phyloP scores from a whole-genome alignment of 2,797 vertebrate species.

The Diplodus sargus region DNA sequence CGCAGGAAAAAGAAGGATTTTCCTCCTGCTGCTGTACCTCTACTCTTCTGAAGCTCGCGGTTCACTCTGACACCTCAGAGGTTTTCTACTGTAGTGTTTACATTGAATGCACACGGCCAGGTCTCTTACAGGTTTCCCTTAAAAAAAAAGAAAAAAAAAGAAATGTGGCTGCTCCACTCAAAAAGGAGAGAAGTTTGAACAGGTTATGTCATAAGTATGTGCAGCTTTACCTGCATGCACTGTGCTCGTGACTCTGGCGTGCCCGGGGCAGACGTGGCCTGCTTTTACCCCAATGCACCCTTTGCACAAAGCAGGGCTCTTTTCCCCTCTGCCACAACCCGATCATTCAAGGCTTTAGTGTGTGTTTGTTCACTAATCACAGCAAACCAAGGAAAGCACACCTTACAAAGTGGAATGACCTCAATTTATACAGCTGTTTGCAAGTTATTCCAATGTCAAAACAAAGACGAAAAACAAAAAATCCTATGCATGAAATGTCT shows the following conservation, averaged over 20 bases:
- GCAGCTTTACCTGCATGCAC: constrained; percentile 85
- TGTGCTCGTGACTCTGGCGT: constrained; percentile 74
- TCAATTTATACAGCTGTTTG: constrained; percentile 81
- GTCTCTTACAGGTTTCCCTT: constrained; percentile 50
- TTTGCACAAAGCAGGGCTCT: constrained; percentile 71
- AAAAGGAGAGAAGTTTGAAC: constrained; percentile 32
- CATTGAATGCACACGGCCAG: constrained; percentile 68
- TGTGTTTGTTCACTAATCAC: constrained; percentile 72
- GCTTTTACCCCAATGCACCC: constrained; percentile 61
- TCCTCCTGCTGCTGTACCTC: constrained; percentile 58
- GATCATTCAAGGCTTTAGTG: constrained; percentile 73
- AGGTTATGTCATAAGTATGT: constrained; percentile 72
- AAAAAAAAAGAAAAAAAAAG: background rate
- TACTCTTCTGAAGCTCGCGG: constrained; percentile 53
- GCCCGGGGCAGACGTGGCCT: constrained; percentile 72
- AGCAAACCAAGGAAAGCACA: constrained; percentile 82
- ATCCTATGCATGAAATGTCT: constrained; percentile 83
- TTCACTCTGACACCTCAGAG: constrained; percentile 67
- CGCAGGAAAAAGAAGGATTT: constrained; percentile 50
- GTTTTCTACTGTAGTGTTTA: constrained; percentile 80
- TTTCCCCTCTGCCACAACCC: constrained; percentile 65
- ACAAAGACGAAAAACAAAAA: constrained; percentile 67
- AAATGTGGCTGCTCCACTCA: constrained; percentile 41
- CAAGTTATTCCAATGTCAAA: constrained; percentile 75
- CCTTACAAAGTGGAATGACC: constrained; percentile 81